Evolutionary conservation across 1,140 invertebrate genomes (phyloP), one percentile per base, ranked within the genome.

Genomic region (Drosophila tani): DNA sequence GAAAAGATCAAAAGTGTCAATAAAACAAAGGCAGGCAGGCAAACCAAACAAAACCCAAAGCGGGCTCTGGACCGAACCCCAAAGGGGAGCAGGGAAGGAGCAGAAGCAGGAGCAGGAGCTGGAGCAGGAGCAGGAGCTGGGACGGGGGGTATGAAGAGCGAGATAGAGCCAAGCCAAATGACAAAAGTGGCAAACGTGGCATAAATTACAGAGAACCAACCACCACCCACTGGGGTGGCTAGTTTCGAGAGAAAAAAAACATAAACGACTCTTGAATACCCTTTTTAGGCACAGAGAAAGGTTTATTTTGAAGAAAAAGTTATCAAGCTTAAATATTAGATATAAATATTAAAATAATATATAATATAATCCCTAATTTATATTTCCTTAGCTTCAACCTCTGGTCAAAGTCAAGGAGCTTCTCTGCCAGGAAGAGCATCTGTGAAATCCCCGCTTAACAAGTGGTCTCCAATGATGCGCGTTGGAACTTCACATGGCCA

Each of bases 1-100:
- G 69, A 78, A 81, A 90, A 90, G 84, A 88, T 88, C 85, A 88
- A 88, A 88, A 88, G 84, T 88, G 84, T 88, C 84, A 88, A 88
- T 88, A 90, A 88, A 88, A 90, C 84, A 88, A 90, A 77, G 81
- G 79, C 81, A 76, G 81, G 21, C 46, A 15, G 35, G 35, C 53
- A 55, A 55, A 55, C 53, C 40, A 56, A 56, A 40, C 35, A 38
- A 24, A 21, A 24, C 35, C 35, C 53, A 40, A 53, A 35, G 12
- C 11, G 14, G 14, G 35, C 35, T 35, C 35, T 38, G 35, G 79
- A 85, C 76, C 79, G 79, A 79, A 79, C 64, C 57, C 59, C 65
- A 57, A 74, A 43, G 49, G 62, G 68, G 57, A 60, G n/a, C 3
- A 17, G 41, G 62, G 68, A 55, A 60, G n/a, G 8, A 17, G 41